Base-by-base conservation (phyloP, 1,140 invertebrate genomes). In the Pygmarrhopalites habei region DNA sequence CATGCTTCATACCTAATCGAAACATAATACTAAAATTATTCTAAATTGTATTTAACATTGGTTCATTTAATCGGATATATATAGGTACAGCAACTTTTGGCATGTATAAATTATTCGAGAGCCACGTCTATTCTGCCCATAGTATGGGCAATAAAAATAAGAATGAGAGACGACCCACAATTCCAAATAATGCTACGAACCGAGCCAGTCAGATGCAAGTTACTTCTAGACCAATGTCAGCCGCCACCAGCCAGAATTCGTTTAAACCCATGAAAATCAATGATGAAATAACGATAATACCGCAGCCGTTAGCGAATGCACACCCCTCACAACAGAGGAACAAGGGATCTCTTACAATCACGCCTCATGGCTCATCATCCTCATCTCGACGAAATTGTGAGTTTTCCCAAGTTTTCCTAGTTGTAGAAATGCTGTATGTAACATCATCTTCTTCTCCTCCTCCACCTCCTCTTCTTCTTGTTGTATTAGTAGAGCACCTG, bases 71-170 rank as follows among this genome's bases (percentile, higher is more conserved):
- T n/a, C n/a, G n/a, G n/a, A n/a, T n/a, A n/a, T n/a, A n/a, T n/a
- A n/a, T n/a, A n/a, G n/a, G n/a, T n/a, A 92, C 90, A 55, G 90
- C 91, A 47, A 94, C 90, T 12, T 94, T 94, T 73, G 89, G 89
- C 62, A 91, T 94, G 87, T 95, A 95, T 79, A 91, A 91, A 77
- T 86, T 92, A 71, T 95, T 95, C 72, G 91, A 94, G 73, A 93
- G 88, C 75, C 92, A 95, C 74, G 91, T 95, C 1, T 94, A 94
- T 72, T 90, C 89, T 3, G 90, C 90, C 3, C 91, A 95, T 72
- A 91, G 89, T 75, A 87, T 88, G 5, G 87, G 88, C 5, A 86
- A 86, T 17, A 89, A 88, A 72, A 56, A 86, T 85, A 56, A 86
- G 85, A 10, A 86, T 86, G 79, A 87, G 88, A 71, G 63, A 58